A percentile compares a stretch with the other conserved stretches of the same genome.
Conservation (phyloP, 92 coral and sea anemone species). For the Actinernus sp. region DNA sequence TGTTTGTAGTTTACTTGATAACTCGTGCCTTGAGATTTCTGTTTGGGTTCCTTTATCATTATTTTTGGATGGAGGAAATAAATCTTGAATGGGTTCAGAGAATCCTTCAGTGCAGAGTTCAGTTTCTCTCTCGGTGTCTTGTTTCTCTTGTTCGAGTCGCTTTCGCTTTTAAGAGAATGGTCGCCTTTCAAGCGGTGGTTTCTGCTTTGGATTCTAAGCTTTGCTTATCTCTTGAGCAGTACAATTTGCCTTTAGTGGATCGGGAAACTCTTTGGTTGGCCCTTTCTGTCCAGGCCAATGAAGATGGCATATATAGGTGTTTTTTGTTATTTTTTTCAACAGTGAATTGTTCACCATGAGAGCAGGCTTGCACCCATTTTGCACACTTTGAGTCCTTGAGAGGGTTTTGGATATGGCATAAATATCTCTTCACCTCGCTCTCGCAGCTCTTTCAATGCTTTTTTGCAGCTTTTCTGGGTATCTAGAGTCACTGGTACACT, state of each 20-base stretch:
- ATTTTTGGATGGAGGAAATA: too few species aligned
- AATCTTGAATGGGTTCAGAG: too few species aligned
- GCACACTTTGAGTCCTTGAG: constrained; percentile 36
- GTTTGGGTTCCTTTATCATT: constrained; percentile 7
- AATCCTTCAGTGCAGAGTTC: too few species aligned
- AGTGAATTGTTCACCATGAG: constrained; percentile 56
- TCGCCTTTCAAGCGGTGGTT: too few species aligned
- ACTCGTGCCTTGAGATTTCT: neutral
- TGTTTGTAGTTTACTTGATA: neutral
- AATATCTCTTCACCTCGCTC: constrained; percentile 15
- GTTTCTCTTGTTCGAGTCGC: too few species aligned
- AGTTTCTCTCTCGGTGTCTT: too few species aligned
- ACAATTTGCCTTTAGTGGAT: constrained; percentile 52
- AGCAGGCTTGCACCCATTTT: constrained; percentile 69
- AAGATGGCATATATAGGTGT: constrained; percentile 54
- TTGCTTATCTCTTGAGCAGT: constrained; percentile 28
- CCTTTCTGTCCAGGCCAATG: constrained; percentile 63
- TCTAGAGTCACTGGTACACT: constrained; percentile 53
- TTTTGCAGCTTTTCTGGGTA: constrained; percentile 44
- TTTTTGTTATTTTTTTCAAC: constrained; percentile 40
- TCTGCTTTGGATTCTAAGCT: constrained; percentile 26
- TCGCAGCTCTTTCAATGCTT: constrained; percentile 29
- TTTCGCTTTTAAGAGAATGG: too few species aligned
- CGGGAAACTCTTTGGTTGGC: constrained; percentile 54
- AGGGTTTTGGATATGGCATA: constrained; percentile 49